Conservation (phyloP, 1,140 invertebrate species). For the Acromyrmex heyeri region DNA sequence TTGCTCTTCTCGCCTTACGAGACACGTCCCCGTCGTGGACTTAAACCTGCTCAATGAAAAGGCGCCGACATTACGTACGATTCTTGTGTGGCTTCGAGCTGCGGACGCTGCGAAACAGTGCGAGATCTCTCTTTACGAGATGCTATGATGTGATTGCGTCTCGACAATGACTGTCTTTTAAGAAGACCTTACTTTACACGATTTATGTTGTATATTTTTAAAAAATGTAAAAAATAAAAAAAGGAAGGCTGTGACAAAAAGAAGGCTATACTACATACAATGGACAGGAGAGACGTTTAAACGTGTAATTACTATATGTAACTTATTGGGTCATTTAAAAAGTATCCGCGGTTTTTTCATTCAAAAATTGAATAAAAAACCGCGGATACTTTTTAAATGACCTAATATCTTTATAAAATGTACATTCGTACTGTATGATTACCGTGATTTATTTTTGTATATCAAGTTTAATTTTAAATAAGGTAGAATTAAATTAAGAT, state of each 20-base stretch:
- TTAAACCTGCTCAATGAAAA: constrained; percentile 34
- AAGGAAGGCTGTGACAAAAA: neutral
- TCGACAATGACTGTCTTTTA: neutral
- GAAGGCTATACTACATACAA: neutral
- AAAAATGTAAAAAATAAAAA: too few species aligned
- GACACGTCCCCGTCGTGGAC: neutral
- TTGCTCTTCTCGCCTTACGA: constrained; percentile 41
- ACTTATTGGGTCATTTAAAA: neutral
- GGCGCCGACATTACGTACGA: neutral
- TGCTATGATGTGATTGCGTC: neutral
- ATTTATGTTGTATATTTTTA: neutral
- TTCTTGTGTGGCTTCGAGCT: neutral
- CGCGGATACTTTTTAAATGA: too few species aligned
- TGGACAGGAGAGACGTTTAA: neutral
- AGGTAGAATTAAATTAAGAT: neutral
- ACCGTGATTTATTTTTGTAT: neutral
- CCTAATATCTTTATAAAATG: neutral
- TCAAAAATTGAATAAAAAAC: too few species aligned
- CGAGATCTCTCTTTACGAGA: constrained; percentile 10
- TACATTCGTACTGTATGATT: neutral
- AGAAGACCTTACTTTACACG: neutral
- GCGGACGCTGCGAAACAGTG: neutral
- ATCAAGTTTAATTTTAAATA: constrained; percentile 2
- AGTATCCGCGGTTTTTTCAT: too few species aligned
- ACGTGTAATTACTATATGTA: neutral